Conservation (phyloP, 2,888 invertebrate genomes). For the Pecten maximus region DNA sequence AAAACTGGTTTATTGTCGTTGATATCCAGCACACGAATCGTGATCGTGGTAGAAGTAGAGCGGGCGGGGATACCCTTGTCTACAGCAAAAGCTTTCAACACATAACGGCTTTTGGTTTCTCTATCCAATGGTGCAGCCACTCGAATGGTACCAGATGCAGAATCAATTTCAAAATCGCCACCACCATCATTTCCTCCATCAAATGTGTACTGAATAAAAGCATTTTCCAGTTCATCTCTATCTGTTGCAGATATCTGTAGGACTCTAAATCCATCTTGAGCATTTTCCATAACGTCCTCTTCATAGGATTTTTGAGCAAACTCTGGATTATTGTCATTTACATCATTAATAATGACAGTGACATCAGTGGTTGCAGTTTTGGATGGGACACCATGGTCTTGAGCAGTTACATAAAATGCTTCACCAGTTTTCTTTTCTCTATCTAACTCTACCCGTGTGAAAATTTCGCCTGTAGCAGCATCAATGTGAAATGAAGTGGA, state of each 20-base stretch:
- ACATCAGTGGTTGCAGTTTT: slow-evolving; percentile 97
- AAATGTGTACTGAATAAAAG: slow-evolving; percentile 89
- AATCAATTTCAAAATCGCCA: slow-evolving; percentile 95
- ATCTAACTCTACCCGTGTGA: slow-evolving; percentile 92
- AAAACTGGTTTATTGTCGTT: slow-evolving; percentile 97
- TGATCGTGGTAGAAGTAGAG: slow-evolving; percentile 86
- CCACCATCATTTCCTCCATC: slow-evolving; percentile 86
- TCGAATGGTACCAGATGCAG: slow-evolving; percentile 94
- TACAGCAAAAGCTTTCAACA: slow-evolving; percentile 92
- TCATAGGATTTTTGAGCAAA: slow-evolving; percentile 92
- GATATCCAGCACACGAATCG: slow-evolving; percentile 96
- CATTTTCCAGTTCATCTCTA: slow-evolving; percentile 93
- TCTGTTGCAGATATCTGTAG: slow-evolving; percentile 95
- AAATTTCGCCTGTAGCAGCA: slow-evolving; percentile 95
- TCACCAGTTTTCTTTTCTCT: slow-evolving; percentile 91
- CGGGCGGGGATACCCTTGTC: slow-evolving; percentile 91
- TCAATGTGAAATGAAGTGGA: slow-evolving; percentile 91
- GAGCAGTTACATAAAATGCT: slow-evolving; percentile 93
- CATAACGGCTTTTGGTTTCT: slow-evolving; percentile 93
- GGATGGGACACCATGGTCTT: slow-evolving; percentile 95
- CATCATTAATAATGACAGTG: slow-evolving; percentile 92
- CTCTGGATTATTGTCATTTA: slow-evolving; percentile 97
- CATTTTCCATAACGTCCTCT: slow-evolving; percentile 94
- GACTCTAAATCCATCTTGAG: slow-evolving; percentile 94
- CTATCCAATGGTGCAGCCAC: slow-evolving; percentile 95